Evolutionary conservation across 2,888 invertebrate species (phyloP).

Genomic region (Eristalis tenax): DNA sequence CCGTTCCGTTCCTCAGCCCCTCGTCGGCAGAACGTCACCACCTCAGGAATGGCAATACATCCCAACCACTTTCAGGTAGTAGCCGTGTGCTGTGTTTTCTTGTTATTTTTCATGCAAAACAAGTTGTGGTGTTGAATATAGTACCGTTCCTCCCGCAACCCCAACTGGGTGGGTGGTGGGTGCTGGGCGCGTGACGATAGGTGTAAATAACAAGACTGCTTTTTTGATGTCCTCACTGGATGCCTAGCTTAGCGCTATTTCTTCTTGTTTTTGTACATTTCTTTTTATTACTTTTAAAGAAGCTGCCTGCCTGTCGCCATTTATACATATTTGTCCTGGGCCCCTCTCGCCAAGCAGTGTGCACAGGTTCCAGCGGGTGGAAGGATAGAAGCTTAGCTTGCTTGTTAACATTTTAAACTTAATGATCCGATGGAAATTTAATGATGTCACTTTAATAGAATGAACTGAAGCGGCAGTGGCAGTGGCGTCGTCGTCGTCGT

Average conservation of each 20-base stretch:
- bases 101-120: slow-evolving; percentile 48
- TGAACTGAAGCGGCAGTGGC: slow-evolving; percentile 50
- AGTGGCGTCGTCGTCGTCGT: background rate
- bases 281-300: slow-evolving; percentile 28
- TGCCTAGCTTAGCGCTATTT: background rate
- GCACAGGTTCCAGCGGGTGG: background rate
- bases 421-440: slow-evolving; percentile 73
- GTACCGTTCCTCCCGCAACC: background rate
- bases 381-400: slow-evolving; percentile 62
- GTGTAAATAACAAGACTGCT: slow-evolving; percentile 66
- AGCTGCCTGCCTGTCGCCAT: slow-evolving; percentile 66
- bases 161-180: background rate
- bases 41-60: background rate
- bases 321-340: slow-evolving; percentile 5
- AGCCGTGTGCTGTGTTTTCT: slow-evolving; percentile 22
- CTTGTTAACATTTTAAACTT: slow-evolving; percentile 72
- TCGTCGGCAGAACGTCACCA: background rate
- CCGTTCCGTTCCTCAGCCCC: too few species aligned
- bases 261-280: slow-evolving; percentile 9
- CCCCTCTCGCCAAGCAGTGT: background rate
- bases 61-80: background rate
- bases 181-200: slow-evolving; percentile 3
- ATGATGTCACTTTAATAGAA: slow-evolving; percentile 73
- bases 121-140: slow-evolving; percentile 23
- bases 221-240: slow-evolving; percentile 40